Evolutionary conservation across 2,888 invertebrate genomes (phyloP).

Genomic region (Eupithecia subfuscata): DNA sequence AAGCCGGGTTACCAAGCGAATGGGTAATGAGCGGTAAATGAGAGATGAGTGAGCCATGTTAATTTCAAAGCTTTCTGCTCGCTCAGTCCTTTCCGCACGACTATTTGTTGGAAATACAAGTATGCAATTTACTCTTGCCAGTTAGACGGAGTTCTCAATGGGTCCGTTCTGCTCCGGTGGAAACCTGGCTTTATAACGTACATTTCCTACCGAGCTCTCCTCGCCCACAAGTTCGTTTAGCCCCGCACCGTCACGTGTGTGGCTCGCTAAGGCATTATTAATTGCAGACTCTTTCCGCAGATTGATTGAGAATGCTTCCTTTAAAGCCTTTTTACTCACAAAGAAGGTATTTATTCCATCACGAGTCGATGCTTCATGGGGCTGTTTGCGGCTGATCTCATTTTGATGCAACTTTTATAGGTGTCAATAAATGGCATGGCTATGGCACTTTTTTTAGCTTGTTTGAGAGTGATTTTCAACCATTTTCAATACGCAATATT

Average conservation of each 20-base stretch:
- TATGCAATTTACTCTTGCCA: too few species aligned
- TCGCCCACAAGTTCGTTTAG: slow-evolving; percentile 30
- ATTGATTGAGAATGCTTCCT: slow-evolving; percentile 37
- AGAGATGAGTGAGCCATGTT: too few species aligned
- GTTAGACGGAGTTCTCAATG: too few species aligned
- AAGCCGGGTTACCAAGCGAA: too few species aligned
- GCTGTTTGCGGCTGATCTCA: slow-evolving; percentile 1
- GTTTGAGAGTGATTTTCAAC: background rate
- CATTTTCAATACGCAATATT: background rate
- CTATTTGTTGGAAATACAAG: too few species aligned
- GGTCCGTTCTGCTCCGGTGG: too few species aligned
- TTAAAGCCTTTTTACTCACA: slow-evolving; percentile 19
- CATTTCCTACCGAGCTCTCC: background rate
- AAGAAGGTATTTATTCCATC: slow-evolving; percentile 30
- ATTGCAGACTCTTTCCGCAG: slow-evolving; percentile 41
- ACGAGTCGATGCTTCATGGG: slow-evolving; percentile 14
- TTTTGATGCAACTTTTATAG: slow-evolving; percentile 8
- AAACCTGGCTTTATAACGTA: too few species aligned
- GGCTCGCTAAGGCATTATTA: slow-evolving; percentile 42
- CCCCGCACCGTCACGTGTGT: slow-evolving; percentile 30
- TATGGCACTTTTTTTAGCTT: background rate
- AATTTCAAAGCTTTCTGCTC: too few species aligned
- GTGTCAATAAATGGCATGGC: background rate
- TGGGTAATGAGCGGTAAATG: too few species aligned
- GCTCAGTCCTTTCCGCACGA: too few species aligned